Conservation (phyloP, 2,888 invertebrate species). For the Diarsia brunnea region DNA sequence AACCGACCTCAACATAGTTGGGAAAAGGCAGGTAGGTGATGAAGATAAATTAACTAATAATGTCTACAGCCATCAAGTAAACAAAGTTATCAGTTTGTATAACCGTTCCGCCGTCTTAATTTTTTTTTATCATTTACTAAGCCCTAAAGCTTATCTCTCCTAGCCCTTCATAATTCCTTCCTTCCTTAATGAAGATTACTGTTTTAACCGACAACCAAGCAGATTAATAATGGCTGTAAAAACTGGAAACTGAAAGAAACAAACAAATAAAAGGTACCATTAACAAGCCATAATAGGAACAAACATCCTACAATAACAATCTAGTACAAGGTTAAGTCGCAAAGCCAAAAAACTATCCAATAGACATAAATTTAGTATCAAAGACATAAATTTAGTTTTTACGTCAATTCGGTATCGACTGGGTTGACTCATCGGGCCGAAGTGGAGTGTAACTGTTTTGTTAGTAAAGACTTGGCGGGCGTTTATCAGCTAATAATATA, state of each 20-base stretch:
- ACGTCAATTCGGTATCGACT: slow-evolving; percentile 1
- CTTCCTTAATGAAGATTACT: no score
- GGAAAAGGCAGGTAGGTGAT: no score
- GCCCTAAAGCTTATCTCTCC: no score
- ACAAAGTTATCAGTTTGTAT: not conserved
- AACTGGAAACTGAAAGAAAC: not conserved
- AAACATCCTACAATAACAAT: slow-evolving; percentile 17
- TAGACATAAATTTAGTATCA: slow-evolving; percentile 22
- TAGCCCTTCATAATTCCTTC: not conserved
- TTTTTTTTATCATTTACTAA: not conserved
- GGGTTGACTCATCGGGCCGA: slow-evolving; percentile 10
- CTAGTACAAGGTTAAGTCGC: slow-evolving; percentile 25
- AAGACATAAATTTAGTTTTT: slow-evolving; percentile 34
- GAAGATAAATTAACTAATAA: not conserved
- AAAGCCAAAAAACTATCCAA: slow-evolving; percentile 25
- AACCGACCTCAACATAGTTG: no score
- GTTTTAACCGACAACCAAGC: no score
- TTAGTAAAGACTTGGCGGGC: not conserved
- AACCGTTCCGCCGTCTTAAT: not conserved
- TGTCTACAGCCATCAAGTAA: not conserved
- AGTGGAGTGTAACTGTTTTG: slow-evolving; percentile 1
- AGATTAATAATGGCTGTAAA: no score
- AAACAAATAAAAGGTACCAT: slow-evolving; percentile 2
- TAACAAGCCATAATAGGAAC: slow-evolving; percentile 25
- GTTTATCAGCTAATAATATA: no score